Conservation (phyloP, 2,113 vertebrate species). For the Erythrocercus mccallii region DNA sequence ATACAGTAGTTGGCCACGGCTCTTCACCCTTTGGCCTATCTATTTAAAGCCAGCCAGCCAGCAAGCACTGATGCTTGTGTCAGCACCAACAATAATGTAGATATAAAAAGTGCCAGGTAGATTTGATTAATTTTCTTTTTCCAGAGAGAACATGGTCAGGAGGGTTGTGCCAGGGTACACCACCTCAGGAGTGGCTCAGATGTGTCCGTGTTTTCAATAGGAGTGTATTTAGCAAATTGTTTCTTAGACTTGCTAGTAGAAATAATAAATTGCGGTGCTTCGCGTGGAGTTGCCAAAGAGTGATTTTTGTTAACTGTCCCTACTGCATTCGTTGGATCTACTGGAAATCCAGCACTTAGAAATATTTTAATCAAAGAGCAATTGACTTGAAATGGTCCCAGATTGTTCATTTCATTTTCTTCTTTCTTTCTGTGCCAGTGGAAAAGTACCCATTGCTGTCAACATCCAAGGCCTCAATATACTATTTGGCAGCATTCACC, state of each 20-base stretch:
- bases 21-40: too few relatives aligned
- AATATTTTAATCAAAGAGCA: constrained; percentile 14
- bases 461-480: neutral
- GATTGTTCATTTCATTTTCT: constrained; percentile 27
- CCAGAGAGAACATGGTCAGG: neutral
- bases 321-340: neutral
- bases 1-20: neutral
- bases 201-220: accelerated
- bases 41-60: neutral
- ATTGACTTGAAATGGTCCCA: constrained; percentile 33
- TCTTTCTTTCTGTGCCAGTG: constrained; percentile 20
- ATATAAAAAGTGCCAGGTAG: neutral
- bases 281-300: neutral
- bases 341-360: neutral
- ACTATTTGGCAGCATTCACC: neutral
- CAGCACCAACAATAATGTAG: neutral
- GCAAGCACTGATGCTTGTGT: neutral
- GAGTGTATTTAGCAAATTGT: neutral
- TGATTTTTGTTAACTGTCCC: neutral
- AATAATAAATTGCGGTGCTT: neutral
- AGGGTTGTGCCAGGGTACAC: neutral
- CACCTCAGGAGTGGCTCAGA: neutral
- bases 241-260: neutral
- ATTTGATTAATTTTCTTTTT: neutral
- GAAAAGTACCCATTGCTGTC: constrained; percentile 5